These are phyloP conservation scores for Rhynchopsitta pachyrhyncha DNA, from an alignment of 2,113 vertebrate species.

Conservation along the genomic window DNA sequence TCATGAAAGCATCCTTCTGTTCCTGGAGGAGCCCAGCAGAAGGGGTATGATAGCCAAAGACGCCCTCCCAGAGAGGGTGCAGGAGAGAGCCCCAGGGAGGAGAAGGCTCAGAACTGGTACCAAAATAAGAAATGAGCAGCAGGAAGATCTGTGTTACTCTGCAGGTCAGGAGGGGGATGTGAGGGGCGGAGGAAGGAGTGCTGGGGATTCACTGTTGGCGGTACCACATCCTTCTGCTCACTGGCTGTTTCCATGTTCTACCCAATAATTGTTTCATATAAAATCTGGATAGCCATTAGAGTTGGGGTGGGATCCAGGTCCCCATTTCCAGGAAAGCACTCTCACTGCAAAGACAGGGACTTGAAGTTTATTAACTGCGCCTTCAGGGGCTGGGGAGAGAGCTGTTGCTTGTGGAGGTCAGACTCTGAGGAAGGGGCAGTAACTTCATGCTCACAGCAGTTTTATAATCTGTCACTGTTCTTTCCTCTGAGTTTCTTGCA, in stretches of 20 bases:
- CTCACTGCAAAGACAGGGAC: background rate
- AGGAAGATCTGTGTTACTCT: background rate
- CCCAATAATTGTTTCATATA: background rate
- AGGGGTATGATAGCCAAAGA: background rate
- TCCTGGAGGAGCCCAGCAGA: background rate
- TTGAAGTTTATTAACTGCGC: background rate
- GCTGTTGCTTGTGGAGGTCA: background rate
- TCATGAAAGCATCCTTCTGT: background rate
- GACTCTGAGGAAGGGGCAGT: background rate
- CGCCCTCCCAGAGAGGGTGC: background rate
- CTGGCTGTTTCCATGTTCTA: background rate
- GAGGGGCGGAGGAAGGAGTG: background rate
- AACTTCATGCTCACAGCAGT: background rate
- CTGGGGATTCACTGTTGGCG: background rate
- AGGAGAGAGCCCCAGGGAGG: background rate
- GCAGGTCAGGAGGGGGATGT: background rate
- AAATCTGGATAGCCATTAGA: background rate
- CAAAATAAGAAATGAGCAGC: background rate
- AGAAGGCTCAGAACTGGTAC: background rate
- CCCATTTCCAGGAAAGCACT: background rate
- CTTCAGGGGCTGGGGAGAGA: background rate
- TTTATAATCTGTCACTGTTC: background rate
- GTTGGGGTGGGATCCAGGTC: background rate
- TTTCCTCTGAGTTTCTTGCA: background rate
- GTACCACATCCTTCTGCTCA: rapidly evolving